Conservation (phyloP, 2,888 invertebrate genomes). For the Isoperla grammatica region DNA sequence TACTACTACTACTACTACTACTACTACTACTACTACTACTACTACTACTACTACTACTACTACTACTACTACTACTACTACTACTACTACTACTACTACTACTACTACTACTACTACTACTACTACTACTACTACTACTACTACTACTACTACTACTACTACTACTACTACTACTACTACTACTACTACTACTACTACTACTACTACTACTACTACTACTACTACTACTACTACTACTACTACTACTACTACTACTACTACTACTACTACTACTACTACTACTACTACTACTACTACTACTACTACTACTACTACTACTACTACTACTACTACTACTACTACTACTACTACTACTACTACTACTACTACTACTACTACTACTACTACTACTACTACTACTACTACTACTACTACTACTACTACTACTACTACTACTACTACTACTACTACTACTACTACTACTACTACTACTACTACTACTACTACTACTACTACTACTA, state of each 20-base stretch:
- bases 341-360: constrained; percentile 15
- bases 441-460: constrained; percentile 15
- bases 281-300: constrained; percentile 15
- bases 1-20: constrained; percentile 14
- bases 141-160: constrained; percentile 14
- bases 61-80: constrained; percentile 15
- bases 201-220: constrained; percentile 15
- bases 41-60: constrained; percentile 15
- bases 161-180: constrained; percentile 16
- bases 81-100: constrained; percentile 14
- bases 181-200: constrained; percentile 14
- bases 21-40: constrained; percentile 14
- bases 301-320: constrained; percentile 15
- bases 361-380: constrained; percentile 15
- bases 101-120: constrained; percentile 15
- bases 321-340: constrained; percentile 14
- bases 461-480: constrained; percentile 14
- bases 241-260: constrained; percentile 14
- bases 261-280: constrained; percentile 15
- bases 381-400: constrained; percentile 14
- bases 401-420: constrained; percentile 16
- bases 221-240: constrained; percentile 15
- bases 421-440: constrained; percentile 14
- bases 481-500: constrained; percentile 14
- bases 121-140: constrained; percentile 15